phyloP scores from a whole-genome alignment of 2,888 invertebrate genomes.

The Drosophila falleni region DNA sequence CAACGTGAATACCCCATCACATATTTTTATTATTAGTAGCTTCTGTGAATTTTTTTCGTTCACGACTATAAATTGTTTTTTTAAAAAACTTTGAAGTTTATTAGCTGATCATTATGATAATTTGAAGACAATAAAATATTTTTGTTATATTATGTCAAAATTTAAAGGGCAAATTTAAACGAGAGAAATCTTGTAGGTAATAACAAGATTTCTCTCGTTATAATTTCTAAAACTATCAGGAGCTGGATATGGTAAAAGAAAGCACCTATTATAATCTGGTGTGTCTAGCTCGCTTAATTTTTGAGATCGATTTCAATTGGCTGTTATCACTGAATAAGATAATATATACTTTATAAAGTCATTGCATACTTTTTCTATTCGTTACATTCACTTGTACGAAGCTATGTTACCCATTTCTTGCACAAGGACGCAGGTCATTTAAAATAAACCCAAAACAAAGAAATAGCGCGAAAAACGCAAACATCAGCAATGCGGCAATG shows the following conservation, averaged over 20 bases:
- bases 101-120: background rate
- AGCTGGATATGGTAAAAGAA: background rate
- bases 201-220: too few relatives aligned
- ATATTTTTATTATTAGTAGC: background rate
- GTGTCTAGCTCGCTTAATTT: background rate
- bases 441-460: slow-evolving; percentile 33
- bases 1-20: background rate
- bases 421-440: background rate
- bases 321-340: background rate
- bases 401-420: background rate
- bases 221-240: background rate
- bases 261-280: background rate
- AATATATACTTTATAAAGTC: background rate
- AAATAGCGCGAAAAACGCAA: slow-evolving; percentile 68
- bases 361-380: background rate
- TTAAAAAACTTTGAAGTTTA: background rate
- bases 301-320: background rate
- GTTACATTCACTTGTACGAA: background rate
- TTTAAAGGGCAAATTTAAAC: too few relatives aligned
- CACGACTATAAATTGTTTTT: background rate
- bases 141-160: too few relatives aligned
- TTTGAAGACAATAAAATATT: too few relatives aligned
- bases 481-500: slow-evolving; percentile 79
- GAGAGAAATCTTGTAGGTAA: too few relatives aligned
- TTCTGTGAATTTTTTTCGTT: too few relatives aligned